Conservation (phyloP, 2,888 invertebrate genomes). For the Colostygia pectinataria region DNA sequence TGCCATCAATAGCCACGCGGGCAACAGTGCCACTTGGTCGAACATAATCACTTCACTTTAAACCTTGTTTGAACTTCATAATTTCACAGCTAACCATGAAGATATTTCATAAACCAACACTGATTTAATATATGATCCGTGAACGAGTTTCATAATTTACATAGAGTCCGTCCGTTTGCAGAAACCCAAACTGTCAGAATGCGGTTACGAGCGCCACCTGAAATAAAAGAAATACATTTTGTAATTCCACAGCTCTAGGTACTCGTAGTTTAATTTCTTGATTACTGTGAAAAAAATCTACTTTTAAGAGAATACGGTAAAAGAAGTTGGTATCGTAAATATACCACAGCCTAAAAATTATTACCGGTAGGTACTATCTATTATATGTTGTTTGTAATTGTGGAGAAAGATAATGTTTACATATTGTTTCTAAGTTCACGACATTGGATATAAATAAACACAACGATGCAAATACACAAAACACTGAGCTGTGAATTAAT, state of each 20-base stretch:
- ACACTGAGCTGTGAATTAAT: too few relatives aligned
- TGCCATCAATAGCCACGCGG: slow-evolving; percentile 84
- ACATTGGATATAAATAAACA: too few relatives aligned
- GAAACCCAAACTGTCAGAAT: slow-evolving; percentile 45
- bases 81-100: slow-evolving; percentile 14
- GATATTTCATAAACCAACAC: slow-evolving; percentile 10
- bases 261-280: too few relatives aligned
- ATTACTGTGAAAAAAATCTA: too few relatives aligned
- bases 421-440: too few relatives aligned
- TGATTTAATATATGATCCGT: slow-evolving; percentile 21
- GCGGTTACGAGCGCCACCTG: slow-evolving; percentile 77
- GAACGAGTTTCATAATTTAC: slow-evolving; percentile 46
- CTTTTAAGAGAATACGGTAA: too few relatives aligned
- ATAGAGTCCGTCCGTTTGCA: slow-evolving; percentile 41
- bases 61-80: slow-evolving; percentile 21
- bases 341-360: too few relatives aligned
- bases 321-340: too few relatives aligned
- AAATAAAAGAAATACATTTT: slow-evolving; percentile 44
- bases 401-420: too few relatives aligned
- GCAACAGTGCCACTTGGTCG: slow-evolving; percentile 70
- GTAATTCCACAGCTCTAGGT: neutral
- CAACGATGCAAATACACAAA: too few relatives aligned
- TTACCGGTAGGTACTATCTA: too few relatives aligned
- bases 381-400: too few relatives aligned
- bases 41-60: slow-evolving; percentile 58